These are phyloP conservation scores for Drosophila asahinai DNA, from an alignment of 1,140 invertebrate species.

Conservation along the genomic window DNA sequence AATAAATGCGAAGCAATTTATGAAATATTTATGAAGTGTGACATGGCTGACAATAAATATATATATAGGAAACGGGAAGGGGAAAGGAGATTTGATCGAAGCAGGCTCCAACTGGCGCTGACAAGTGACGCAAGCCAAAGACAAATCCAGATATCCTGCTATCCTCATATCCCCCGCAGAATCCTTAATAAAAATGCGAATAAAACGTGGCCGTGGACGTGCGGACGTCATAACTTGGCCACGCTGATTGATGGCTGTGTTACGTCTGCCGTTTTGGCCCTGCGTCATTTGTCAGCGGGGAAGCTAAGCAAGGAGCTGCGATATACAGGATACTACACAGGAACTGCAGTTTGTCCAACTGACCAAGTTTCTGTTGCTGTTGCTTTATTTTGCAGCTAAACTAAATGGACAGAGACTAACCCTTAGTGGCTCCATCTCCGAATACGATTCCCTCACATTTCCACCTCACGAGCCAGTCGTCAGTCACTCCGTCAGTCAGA, in stretches of 20 bases:
- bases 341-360: constrained; percentile 75
- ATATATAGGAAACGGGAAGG: constrained; percentile 2
- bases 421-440: constrained; percentile 32
- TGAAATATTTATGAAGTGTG: constrained; percentile 79
- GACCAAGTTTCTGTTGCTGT: constrained; percentile 55
- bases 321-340: constrained; percentile 14
- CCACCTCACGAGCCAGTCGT: constrained; percentile 35
- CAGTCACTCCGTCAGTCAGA: constrained; percentile 58
- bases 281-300: constrained; percentile 68
- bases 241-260: constrained; percentile 71
- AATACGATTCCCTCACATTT: neutral
- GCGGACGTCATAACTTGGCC: constrained; percentile 70
- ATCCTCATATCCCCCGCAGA: constrained; percentile 15
- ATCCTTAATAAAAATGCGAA: constrained; percentile 47
- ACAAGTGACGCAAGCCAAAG: constrained; percentile 62
- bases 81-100: neutral
- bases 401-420: constrained; percentile 32
- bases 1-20: constrained; percentile 78
- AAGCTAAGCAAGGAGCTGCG: neutral
- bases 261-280: constrained; percentile 58
- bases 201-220: constrained; percentile 43
- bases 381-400: constrained; percentile 68
- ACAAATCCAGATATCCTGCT: constrained; percentile 29
- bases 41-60: constrained; percentile 73
- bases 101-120: constrained; percentile 48